Evolutionary conservation across 64 coral and sea anemone genomes (phyloP).

Genomic region (Orbicella faveolata): DNA sequence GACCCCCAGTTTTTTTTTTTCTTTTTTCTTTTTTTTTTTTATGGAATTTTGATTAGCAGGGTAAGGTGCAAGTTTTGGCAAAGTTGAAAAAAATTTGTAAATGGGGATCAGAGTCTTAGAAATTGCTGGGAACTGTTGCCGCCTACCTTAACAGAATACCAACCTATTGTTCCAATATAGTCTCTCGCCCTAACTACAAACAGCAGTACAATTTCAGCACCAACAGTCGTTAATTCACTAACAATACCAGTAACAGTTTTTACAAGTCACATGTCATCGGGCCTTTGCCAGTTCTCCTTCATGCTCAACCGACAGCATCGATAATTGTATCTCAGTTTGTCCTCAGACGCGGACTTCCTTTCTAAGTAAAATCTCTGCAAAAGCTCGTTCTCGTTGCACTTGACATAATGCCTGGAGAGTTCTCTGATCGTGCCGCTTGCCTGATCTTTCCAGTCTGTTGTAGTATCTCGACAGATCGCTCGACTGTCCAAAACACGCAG

Average conservation of each 20-base stretch:
- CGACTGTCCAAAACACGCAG: constrained; percentile 21
- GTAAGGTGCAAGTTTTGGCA: too few relatives aligned
- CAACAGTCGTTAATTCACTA: neutral
- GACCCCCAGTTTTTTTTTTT: too few relatives aligned
- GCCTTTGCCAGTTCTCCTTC: constrained; percentile 44
- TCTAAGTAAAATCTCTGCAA: constrained; percentile 52
- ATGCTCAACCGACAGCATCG: constrained; percentile 49
- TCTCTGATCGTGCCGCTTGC: constrained; percentile 41
- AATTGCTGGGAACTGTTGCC: too few relatives aligned
- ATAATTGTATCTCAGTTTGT: constrained; percentile 55
- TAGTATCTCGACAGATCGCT: constrained; percentile 9
- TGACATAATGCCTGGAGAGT: constrained; percentile 20
- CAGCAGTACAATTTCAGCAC: too few relatives aligned
- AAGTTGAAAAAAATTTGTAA: too few relatives aligned
- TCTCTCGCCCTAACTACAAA: too few relatives aligned
- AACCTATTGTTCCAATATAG: too few relatives aligned
- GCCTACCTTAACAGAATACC: too few relatives aligned
- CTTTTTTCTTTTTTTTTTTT: too few relatives aligned
- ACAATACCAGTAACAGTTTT: neutral
- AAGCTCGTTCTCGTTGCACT: constrained; percentile 31
- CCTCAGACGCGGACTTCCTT: neutral
- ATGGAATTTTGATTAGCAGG: too few relatives aligned
- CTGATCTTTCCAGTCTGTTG: constrained; percentile 25
- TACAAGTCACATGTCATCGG: constrained; percentile 7
- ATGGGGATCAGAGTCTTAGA: too few relatives aligned